Evolutionary conservation across 2,113 vertebrate species (phyloP).

Genomic region (Myiopsitta monachus): DNA sequence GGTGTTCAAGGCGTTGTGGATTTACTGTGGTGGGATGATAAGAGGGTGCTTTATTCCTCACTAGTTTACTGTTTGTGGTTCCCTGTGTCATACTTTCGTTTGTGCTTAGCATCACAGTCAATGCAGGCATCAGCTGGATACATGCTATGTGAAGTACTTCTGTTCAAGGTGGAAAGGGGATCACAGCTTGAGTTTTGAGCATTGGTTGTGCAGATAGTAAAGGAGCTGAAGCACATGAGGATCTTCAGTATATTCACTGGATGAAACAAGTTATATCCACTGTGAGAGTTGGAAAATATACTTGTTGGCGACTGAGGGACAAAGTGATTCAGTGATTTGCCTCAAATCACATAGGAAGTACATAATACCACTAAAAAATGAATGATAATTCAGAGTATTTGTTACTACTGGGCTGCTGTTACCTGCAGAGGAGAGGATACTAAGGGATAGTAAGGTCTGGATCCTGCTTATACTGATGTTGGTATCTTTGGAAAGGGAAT

Average conservation of each 20-base stretch:
- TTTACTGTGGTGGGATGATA: background rate
- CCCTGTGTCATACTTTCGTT: fast-evolving
- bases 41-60: background rate
- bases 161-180: fast-evolving
- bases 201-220: fast-evolving
- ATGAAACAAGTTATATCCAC: fast-evolving
- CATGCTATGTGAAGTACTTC: fast-evolving
- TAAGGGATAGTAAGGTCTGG: background rate
- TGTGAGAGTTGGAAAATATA: background rate
- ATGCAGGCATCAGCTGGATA: too few relatives aligned
- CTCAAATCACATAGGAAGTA: background rate
- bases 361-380: fast-evolving
- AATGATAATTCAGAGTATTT: background rate
- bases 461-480: background rate
- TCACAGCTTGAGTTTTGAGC: background rate
- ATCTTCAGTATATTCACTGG: background rate
- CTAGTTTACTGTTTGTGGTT: background rate
- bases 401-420: background rate
- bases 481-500: background rate
- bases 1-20: background rate
- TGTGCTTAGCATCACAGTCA: fast-evolving
- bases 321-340: background rate
- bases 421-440: background rate
- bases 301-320: background rate
- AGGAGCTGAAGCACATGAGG: background rate